phyloP scores from a whole-genome alignment of 2,797 vertebrate genomes.

The Anas flavirostris region DNA sequence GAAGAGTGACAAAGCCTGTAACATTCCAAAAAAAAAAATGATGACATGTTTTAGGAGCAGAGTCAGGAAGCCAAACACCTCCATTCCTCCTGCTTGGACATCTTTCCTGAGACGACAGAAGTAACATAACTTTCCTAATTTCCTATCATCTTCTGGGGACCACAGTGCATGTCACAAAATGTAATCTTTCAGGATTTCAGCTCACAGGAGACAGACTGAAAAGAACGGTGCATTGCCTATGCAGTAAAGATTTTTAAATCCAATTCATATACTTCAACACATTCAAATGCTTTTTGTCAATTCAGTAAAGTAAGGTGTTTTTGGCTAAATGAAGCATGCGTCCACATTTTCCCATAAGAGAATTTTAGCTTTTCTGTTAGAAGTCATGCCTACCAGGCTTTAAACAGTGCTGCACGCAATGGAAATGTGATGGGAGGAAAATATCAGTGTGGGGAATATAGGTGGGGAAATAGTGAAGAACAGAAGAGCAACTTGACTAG shows the following conservation, averaged over 20 bases:
- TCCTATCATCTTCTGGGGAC: background rate
- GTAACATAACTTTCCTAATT: background rate
- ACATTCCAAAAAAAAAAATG: background rate
- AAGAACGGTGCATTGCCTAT: background rate
- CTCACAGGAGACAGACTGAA: background rate
- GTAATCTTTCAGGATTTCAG: background rate
- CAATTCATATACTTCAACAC: background rate
- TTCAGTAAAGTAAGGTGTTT: background rate
- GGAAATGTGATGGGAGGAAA: background rate
- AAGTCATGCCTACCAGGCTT: background rate
- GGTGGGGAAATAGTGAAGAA: background rate
- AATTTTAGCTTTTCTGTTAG: background rate
- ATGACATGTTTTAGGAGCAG: background rate
- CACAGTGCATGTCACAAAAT: background rate
- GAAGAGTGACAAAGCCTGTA: background rate
- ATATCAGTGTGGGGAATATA: accelerated
- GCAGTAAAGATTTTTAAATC: background rate
- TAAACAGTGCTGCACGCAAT: background rate
- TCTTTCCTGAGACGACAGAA: background rate
- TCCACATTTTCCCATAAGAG: background rate
- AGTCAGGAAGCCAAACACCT: background rate
- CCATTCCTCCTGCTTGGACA: background rate
- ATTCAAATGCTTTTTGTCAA: background rate
- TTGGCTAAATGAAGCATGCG: background rate
- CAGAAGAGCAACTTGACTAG: background rate